Conservation (phyloP, 2,888 invertebrate species). For the Criorhina ranunculi region DNA sequence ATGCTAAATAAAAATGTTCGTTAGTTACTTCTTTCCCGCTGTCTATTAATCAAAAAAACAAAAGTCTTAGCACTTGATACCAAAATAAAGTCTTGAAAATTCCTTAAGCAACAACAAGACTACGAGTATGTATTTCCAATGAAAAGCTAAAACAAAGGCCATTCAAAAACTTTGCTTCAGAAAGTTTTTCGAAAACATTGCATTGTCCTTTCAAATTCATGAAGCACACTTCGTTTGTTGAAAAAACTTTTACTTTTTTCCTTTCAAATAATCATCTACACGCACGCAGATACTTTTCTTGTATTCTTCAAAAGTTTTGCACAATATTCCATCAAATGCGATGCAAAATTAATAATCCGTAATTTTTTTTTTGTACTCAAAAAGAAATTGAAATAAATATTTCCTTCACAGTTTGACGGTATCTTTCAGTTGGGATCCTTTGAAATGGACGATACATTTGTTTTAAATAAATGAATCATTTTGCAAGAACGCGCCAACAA, state of each 20-base stretch:
- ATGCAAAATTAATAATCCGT: slow-evolving; percentile 14
- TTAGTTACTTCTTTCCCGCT: not conserved
- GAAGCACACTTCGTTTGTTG: not conserved
- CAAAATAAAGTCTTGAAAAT: slow-evolving; percentile 4
- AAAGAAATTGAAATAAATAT: slow-evolving; percentile 10
- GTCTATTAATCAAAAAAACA: not conserved
- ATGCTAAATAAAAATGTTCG: not conserved
- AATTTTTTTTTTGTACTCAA: not conserved
- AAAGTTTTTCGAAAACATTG: slow-evolving; percentile 44
- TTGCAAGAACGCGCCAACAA: slow-evolving; percentile 5
- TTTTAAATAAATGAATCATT: slow-evolving; percentile 3
- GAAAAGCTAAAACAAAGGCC: slow-evolving; percentile 17
- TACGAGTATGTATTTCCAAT: not conserved
- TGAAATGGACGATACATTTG: not conserved
- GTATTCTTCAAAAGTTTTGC: not conserved
- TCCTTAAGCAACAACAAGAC: slow-evolving; percentile 33
- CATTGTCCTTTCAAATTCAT: slow-evolving; percentile 32
- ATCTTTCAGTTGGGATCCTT: not conserved
- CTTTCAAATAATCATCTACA: not conserved
- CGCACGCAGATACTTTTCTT: not conserved
- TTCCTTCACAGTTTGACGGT: not conserved
- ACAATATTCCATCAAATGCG: not conserved
- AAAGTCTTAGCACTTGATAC: not conserved
- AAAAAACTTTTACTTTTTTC: slow-evolving; percentile 9
- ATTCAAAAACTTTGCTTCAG: slow-evolving; percentile 17